Base-by-base conservation (phyloP, 1,140 invertebrate genomes). In the Anastatus disparis region DNA sequence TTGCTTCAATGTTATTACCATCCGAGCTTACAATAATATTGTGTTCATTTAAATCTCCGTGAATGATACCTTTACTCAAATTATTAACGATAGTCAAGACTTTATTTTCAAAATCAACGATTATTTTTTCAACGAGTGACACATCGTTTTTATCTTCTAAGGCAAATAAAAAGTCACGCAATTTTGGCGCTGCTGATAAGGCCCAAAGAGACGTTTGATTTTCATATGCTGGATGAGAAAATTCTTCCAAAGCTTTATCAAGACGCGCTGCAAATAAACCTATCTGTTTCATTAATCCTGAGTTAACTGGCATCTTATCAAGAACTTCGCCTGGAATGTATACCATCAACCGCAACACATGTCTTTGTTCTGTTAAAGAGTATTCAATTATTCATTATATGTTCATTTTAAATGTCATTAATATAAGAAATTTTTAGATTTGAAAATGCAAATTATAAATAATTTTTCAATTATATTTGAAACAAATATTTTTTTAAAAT, bases 11-110 rank as follows among this genome's bases (percentile, higher is more conserved):
- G 4, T 77, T 69, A 38, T 79, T 79, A 8, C 81, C 82, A 0
- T 81, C 77, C 2, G 78, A 42, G 50, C 81, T 84, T 0, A 95
- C 90, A 1, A 97, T 78, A 15, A 97, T 89, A 84, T 97, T 97
- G 77, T 94, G 92, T 77, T 97, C 95, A 78, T 97, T 97, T 35
- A 95, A 87, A 81, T 97, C 95, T 3, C 95, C 96, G 78, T 97
- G 95, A 67, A 97, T 92, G 13, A 94, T 87, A 46, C 94, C 93
- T 82, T 86, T 88, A 59, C 90, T 89, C 27, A 95, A 81, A 1
- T 86, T 82, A 1, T 88, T 76, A 3, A 87, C 79, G 2, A 85
- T 78, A 2, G 87, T 85, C 0, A 93, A 71, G 1, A 96, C 90
- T 0, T 88, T 84, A 4, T 86, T 79, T 58, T 92, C 88, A 79